Conservation (phyloP, 2,888 invertebrate species). For the Epinotia demarniana region DNA sequence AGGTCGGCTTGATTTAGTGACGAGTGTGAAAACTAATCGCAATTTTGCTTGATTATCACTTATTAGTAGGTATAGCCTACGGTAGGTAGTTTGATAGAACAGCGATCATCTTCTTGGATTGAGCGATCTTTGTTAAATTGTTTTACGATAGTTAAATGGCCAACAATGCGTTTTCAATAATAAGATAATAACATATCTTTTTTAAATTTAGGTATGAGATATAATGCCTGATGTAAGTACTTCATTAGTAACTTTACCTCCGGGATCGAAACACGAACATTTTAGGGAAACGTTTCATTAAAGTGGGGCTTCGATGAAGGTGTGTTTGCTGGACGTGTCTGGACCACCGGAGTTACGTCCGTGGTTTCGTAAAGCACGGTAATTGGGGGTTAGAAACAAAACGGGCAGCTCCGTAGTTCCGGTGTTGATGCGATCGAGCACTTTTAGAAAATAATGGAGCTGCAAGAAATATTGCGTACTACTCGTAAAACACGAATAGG, state of each 20-base stretch:
- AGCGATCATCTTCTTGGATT: neutral
- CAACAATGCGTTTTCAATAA: neutral
- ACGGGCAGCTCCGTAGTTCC: slow-evolving; percentile 67
- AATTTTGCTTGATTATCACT: too few relatives aligned
- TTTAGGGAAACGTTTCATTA: slow-evolving; percentile 19
- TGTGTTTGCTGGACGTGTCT: slow-evolving; percentile 40
- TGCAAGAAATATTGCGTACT: neutral
- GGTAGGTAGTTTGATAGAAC: neutral
- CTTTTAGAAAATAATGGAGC: slow-evolving; percentile 43
- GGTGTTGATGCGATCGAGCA: slow-evolving; percentile 57
- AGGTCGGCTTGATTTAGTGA: neutral
- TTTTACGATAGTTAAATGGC: neutral
- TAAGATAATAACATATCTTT: neutral
- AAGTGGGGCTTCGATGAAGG: slow-evolving; percentile 19
- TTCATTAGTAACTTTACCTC: neutral
- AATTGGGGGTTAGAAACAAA: slow-evolving; percentile 68
- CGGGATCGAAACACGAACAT: neutral
- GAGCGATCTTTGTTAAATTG: too few relatives aligned
- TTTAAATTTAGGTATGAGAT: neutral
- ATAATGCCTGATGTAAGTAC: neutral
- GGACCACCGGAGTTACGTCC: slow-evolving; percentile 62
- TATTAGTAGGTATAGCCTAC: too few relatives aligned
- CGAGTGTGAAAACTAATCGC: too few relatives aligned
- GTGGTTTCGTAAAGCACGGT: slow-evolving; percentile 48
- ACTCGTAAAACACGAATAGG: neutral